phyloP scores from a whole-genome alignment of 2,797 vertebrate species.

The Gephyroberyx darwinii region DNA sequence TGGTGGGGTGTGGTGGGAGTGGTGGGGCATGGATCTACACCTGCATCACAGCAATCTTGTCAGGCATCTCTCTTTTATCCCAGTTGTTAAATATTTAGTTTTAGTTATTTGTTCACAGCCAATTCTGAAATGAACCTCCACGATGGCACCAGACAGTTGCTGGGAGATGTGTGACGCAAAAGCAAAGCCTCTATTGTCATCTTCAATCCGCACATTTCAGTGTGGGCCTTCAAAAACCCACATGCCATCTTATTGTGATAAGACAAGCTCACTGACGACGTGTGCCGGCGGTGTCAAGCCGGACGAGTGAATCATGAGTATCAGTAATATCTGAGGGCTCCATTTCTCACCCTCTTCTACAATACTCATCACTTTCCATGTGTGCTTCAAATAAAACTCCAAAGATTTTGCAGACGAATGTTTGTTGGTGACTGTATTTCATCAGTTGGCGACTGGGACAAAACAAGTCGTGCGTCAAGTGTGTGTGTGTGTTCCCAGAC shows the following conservation, averaged over 20 bases:
- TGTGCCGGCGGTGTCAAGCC: not conserved
- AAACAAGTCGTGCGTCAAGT: not conserved
- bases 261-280: not conserved
- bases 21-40: too few species aligned
- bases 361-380: not conserved
- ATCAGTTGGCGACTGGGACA: not conserved
- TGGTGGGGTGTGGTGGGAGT: too few species aligned
- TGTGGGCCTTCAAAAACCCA: too few species aligned
- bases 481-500: slow-evolving; percentile 19
- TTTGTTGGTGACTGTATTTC: not conserved
- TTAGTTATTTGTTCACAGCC: too few species aligned
- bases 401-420: not conserved
- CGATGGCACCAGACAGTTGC: too few species aligned
- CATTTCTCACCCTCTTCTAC: not conserved
- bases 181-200: too few species aligned
- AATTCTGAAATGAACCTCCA: too few species aligned
- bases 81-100: too few species aligned
- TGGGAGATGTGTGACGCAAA: too few species aligned
- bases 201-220: too few species aligned
- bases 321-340: not conserved
- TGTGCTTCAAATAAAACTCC: not conserved
- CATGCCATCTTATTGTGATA: not conserved
- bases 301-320: not conserved
- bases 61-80: too few species aligned
- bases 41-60: too few species aligned